Percentiles rank a stretch among this genome's conserved stretches.
Evolutionary conservation across 1,140 invertebrate species (phyloP).

Genomic region (silkworm (Bombyx mori)): ASM3026992v2 NC_085121.1:5550001-5550500

Average conservation of each 20-base stretch:
- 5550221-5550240: slow-evolving; percentile 78
- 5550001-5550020: too few relatives aligned
- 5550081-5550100: too few relatives aligned
- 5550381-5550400: slow-evolving; percentile 7
- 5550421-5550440: slow-evolving; percentile 89
- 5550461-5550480: slow-evolving; percentile 86
- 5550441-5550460: slow-evolving; percentile 95
- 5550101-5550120: too few relatives aligned
- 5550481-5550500: slow-evolving; percentile 86
- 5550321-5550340: slow-evolving; percentile 84
- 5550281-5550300: slow-evolving; percentile 94
- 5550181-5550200: slow-evolving; percentile 78
- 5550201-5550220: slow-evolving; percentile 70
- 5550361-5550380: slow-evolving; percentile 2
- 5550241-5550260: slow-evolving; percentile 77
- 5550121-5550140: too few relatives aligned
- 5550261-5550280: slow-evolving; percentile 84
- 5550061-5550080: too few relatives aligned
- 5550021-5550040: too few relatives aligned
- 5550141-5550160: too few relatives aligned
- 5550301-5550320: slow-evolving; percentile 95
- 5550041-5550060: too few relatives aligned
- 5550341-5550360: slow-evolving; percentile 5
- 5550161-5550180: too few relatives aligned
- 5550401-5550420: slow-evolving; percentile 66